phyloP scores from a whole-genome alignment of 2,113 vertebrate genomes.

The Aspiorhynchus laticeps region DNA sequence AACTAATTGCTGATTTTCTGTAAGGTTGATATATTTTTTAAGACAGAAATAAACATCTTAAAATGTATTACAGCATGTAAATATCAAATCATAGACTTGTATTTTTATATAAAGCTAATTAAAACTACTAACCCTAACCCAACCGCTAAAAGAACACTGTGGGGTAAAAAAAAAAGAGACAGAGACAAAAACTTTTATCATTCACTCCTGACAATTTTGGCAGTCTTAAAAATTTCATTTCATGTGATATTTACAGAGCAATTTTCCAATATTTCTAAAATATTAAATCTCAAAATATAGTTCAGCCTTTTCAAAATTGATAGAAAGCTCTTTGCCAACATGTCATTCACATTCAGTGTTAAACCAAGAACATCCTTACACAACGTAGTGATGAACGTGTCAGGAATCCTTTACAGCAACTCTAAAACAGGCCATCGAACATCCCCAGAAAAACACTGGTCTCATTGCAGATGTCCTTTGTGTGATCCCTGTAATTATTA shows the following conservation, averaged over 20 bases:
- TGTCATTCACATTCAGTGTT: not conserved
- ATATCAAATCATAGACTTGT: not conserved
- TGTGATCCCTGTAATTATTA: slow-evolving; percentile 54
- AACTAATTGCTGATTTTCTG: not conserved
- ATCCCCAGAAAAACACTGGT: slow-evolving; percentile 84
- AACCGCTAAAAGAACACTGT: not conserved
- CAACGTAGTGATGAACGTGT: not conserved
- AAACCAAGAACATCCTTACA: not conserved
- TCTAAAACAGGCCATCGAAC: slow-evolving; percentile 93
- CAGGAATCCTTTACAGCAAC: not conserved
- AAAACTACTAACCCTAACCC: not conserved
- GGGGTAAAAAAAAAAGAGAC: not conserved
- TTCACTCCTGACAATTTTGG: not conserved
- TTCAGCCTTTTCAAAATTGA: not conserved
- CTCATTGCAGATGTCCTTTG: slow-evolving; percentile 75
- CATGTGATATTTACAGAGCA: not conserved
- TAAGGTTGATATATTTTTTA: not conserved
- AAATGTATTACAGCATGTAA: not conserved
- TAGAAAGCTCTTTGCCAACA: not conserved
- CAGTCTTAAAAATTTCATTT: not conserved
- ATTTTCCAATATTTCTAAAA: not conserved
- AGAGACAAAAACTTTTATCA: not conserved
- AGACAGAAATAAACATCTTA: not conserved
- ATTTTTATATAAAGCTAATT: not conserved
- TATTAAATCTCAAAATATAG: not conserved